Conservation (phyloP, 2,888 invertebrate species). For the Polia nebulosa region DNA sequence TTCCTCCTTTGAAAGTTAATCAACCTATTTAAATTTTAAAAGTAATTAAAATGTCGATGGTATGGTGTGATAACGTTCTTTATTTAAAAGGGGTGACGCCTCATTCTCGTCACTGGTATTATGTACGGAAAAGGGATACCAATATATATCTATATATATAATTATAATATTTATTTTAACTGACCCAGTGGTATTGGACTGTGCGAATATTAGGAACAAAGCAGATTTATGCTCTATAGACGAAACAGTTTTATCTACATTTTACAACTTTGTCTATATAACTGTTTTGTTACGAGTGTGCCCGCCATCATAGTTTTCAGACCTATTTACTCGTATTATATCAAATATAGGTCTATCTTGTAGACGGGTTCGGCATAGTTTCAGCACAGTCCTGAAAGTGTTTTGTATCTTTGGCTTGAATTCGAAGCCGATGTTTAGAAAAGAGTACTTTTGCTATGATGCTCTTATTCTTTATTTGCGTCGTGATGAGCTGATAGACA, state of each 20-base stretch:
- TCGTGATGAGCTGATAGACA: not conserved
- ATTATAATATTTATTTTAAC: not conserved
- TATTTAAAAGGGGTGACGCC: constrained; percentile 37
- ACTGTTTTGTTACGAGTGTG: not conserved
- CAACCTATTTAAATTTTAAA: constrained; percentile 58
- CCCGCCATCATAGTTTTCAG: not conserved
- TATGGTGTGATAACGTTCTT: constrained; percentile 39
- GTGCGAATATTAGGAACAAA: not conserved
- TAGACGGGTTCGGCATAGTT: not conserved
- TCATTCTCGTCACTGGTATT: constrained; percentile 30
- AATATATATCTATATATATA: not conserved
- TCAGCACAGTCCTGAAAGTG: not conserved
- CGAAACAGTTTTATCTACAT: not conserved
- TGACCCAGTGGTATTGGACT: not conserved
- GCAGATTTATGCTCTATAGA: not conserved
- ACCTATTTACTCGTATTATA: not conserved
- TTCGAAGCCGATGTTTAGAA: not conserved
- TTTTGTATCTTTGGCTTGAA: not conserved
- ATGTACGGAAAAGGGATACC: not conserved
- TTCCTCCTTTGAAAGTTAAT: constrained; percentile 49
- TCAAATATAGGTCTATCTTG: too few species aligned
- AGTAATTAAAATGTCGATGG: constrained; percentile 60
- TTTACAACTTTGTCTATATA: not conserved
- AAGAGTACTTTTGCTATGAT: not conserved
- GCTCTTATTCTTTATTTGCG: not conserved